phyloP scores from a whole-genome alignment of 1,140 invertebrate species.

The Heterodera schachtii region DNA sequence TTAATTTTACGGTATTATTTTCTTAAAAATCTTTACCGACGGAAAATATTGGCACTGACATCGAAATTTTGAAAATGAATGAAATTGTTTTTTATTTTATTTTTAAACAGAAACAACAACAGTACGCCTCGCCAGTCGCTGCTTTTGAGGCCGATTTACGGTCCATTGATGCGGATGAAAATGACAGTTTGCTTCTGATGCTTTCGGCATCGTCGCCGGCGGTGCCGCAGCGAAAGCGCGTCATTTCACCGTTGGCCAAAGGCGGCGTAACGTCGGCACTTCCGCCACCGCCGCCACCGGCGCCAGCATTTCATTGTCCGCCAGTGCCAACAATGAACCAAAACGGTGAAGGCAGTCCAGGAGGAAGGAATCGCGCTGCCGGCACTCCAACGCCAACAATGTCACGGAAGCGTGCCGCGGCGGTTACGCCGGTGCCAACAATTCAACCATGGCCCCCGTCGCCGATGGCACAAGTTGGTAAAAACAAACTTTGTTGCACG shows the following conservation, averaged over 20 bases:
- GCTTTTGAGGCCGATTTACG: background rate
- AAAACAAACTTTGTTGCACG: background rate
- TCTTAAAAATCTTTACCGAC: too few species aligned
- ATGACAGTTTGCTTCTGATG: slow-evolving; percentile 2
- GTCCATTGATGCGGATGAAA: slow-evolving; percentile 13
- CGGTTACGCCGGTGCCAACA: background rate
- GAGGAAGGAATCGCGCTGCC: too few species aligned
- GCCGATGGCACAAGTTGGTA: background rate
- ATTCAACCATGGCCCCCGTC: slow-evolving; percentile 26
- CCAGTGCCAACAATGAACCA: background rate
- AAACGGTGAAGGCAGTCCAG: too few species aligned
- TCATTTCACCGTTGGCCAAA: background rate
- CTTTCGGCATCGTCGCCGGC: background rate
- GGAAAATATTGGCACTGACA: too few species aligned
- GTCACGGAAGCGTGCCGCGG: background rate
- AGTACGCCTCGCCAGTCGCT: too few species aligned
- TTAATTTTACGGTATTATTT: too few species aligned
- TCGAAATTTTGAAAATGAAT: too few species aligned
- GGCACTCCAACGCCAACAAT: background rate
- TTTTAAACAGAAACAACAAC: background rate
- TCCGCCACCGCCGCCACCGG: background rate
- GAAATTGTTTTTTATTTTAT: too few species aligned
- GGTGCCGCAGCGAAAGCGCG: background rate
- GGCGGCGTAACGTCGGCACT: background rate
- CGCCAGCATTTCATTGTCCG: background rate